A percentile compares a stretch with the other conserved stretches of the same genome.
These are phyloP conservation scores for Cromileptes altivelis DNA, from an alignment of 2,113 vertebrate genomes.

Conservation along the genomic window DNA sequence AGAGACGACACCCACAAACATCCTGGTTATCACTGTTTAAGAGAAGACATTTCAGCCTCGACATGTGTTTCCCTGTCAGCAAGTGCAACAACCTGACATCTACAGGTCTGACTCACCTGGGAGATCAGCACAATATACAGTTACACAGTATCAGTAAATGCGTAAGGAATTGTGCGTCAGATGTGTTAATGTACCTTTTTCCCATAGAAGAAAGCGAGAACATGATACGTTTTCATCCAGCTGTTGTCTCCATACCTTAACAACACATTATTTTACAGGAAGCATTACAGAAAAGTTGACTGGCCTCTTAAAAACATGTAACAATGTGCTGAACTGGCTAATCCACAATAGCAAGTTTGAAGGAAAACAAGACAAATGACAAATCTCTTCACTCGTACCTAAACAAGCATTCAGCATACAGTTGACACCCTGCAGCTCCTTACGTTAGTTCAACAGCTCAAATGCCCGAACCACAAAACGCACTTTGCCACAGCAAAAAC, in stretches of 20 bases:
- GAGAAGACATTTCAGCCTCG: not conserved
- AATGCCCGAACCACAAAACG: not conserved
- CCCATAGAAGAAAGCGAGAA: not conserved
- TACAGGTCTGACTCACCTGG: not conserved
- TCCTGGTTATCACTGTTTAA: not conserved
- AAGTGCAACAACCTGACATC: not conserved
- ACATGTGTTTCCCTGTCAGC: not conserved
- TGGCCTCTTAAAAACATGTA: not conserved
- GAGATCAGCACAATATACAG: not conserved
- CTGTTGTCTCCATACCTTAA: not conserved
- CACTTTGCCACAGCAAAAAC: slow-evolving; percentile 1
- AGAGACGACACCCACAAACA: slow-evolving; percentile 20
- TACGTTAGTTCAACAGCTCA: not conserved
- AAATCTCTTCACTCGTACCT: not conserved
- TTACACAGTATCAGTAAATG: slow-evolving; percentile 15
- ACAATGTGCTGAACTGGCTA: too few species aligned
- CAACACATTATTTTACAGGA: not conserved
- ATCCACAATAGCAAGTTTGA: not conserved
- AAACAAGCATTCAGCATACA: not conserved
- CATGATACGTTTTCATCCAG: not conserved
- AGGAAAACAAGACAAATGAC: not conserved
- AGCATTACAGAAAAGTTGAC: not conserved
- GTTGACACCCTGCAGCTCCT: slow-evolving; percentile 13
- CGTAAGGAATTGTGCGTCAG: slow-evolving; percentile 1
- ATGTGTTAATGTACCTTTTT: not conserved